phyloP scores from a whole-genome alignment of 2,113 vertebrate species.

The Engraulis encrasicolus region DNA sequence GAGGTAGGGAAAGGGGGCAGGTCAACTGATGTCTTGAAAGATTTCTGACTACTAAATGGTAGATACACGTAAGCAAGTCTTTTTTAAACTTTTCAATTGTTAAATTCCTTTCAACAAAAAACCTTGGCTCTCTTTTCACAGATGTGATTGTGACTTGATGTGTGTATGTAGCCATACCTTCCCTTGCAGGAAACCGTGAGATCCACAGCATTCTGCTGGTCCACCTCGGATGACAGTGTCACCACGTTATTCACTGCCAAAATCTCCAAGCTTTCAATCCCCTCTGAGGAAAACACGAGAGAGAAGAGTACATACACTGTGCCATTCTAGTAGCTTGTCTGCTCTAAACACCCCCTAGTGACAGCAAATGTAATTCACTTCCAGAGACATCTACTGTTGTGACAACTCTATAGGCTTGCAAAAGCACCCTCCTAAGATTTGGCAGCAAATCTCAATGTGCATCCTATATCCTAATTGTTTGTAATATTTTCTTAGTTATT shows the following conservation, averaged over 20 bases:
- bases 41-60: not conserved
- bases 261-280: slow-evolving; percentile 90
- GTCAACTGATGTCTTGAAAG: too few species aligned
- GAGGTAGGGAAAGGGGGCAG: too few species aligned
- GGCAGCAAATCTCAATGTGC: too few species aligned
- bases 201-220: slow-evolving; percentile 86
- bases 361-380: not conserved
- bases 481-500: too few species aligned
- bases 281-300: slow-evolving; percentile 73
- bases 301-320: too few species aligned
- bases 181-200: slow-evolving; percentile 89
- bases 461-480: too few species aligned
- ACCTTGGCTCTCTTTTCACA: not conserved
- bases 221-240: slow-evolving; percentile 63
- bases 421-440: too few species aligned
- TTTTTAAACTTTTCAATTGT: too few species aligned
- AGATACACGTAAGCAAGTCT: not conserved
- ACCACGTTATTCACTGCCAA: slow-evolving; percentile 80
- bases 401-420: not conserved
- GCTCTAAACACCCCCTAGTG: too few species aligned
- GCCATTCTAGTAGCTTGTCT: too few species aligned
- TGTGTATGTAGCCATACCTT: slow-evolving; percentile 72
- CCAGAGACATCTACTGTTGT: too few species aligned
- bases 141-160: not conserved
- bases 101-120: too few species aligned